Evolutionary conservation across 2,113 vertebrate species (phyloP).

Genomic region (Gasterosteus aculeatus): DNA sequence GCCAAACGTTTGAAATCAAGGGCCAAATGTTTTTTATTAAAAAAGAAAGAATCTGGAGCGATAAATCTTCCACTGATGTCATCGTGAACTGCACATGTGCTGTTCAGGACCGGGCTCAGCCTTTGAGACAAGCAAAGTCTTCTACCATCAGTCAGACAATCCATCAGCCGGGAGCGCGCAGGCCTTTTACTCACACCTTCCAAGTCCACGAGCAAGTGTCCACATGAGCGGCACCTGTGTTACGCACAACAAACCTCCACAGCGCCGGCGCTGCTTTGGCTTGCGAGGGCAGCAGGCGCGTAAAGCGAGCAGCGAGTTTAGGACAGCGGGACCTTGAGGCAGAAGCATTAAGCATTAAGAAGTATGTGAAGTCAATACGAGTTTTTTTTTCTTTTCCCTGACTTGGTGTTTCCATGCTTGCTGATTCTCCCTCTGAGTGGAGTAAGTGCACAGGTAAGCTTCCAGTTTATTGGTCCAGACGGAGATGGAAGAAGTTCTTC

Average conservation of each 20-base stretch:
- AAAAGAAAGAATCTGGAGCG: background rate
- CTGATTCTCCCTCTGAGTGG: conserved; percentile 62
- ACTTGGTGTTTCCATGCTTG: conserved; percentile 63
- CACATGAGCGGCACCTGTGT: conserved; percentile 32
- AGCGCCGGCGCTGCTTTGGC: conserved; percentile 31
- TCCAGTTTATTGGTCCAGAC: conserved; percentile 67
- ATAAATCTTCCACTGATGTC: background rate
- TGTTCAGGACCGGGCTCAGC: background rate
- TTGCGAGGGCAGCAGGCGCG: background rate
- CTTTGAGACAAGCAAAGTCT: conserved; percentile 4
- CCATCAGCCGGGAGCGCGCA: conserved; percentile 14
- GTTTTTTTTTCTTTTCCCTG: conserved; percentile 73
- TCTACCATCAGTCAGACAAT: conserved; percentile 8
- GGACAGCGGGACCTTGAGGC: conserved; percentile 56
- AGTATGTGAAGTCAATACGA: conserved; percentile 51
- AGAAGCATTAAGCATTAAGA: conserved; percentile 52
- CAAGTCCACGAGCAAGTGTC: background rate
- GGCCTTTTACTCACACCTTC: conserved; percentile 3
- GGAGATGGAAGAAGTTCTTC: conserved; percentile 69
- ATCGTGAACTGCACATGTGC: background rate
- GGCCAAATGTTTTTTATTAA: background rate
- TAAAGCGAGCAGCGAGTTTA: conserved; percentile 22
- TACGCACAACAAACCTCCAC: conserved; percentile 13
- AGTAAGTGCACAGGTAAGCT: conserved; percentile 79
- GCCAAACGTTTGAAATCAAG: background rate